Evolutionary conservation across 1,140 invertebrate species (phyloP), one percentile per base, ranked within the genome.

Genomic region (Akabosia matsudoensis): DNA sequence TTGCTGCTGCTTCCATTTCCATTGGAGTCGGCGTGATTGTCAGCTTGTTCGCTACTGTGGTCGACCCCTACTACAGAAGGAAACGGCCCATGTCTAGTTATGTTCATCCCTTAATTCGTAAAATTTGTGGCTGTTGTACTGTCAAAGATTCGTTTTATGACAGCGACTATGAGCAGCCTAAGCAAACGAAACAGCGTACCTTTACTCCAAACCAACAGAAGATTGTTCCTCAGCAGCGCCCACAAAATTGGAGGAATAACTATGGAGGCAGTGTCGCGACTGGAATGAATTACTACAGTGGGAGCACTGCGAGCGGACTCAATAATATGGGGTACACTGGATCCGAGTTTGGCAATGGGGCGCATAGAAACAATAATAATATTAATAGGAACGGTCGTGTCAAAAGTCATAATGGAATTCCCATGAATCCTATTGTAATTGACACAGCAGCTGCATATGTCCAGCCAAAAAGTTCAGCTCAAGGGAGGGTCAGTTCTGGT

Each of bases 371-470:
- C n/a, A 56, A 56, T 16, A n/a, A n/a, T n/a, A n/a, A n/a, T n/a
- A n/a, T n/a, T n/a, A n/a, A n/a, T n/a, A n/a, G n/a, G n/a, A n/a
- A n/a, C n/a, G n/a, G n/a, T n/a, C n/a, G n/a, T 22, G 54, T 13
- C 3, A 22, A 22, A 24, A 56, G 10, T 3, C 10, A 45, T 22
- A 67, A 67, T n/a, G 61, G 61, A 13, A 67, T 67, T 13, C 61
- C 61, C 22, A 67, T 67, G 61, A 67, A 31, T 67, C 61, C 61
- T 30, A 67, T 67, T 67, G 61, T 31, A 31, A 67, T 67, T 30
- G 61, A 67, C 61, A 67, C 61, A 67, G 28, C 28, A 22, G 61
- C 61, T 10, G 61, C 61, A 1, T 67, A 67, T 31, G 31, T 67
- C n/a, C 61, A 67, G n/a, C 61, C 61, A 2, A 67, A 67, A 30